Percentiles rank a stretch among this genome's conserved stretches.
These are phyloP conservation scores for Gymnobelideus leadbeateri DNA, from an alignment of 2,113 vertebrate genomes.

Conservation along the genomic window DNA sequence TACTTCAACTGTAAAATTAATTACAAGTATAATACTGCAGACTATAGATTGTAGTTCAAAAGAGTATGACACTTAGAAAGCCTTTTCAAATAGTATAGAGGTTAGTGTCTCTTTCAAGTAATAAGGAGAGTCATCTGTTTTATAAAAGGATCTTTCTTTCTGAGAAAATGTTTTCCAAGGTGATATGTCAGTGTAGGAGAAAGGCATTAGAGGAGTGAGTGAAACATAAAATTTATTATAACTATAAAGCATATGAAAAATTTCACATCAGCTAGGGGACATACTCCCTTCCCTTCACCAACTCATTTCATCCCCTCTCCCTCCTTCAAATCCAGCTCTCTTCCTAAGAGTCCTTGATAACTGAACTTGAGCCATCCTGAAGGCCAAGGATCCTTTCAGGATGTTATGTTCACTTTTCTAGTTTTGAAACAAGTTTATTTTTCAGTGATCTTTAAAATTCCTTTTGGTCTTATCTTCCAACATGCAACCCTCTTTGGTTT, in stretches of 20 bases:
- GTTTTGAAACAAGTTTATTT: constrained; percentile 8
- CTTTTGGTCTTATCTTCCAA: not conserved
- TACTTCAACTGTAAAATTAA: constrained; percentile 3
- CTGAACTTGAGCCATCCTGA: constrained; percentile 46
- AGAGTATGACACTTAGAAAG: constrained; percentile 37
- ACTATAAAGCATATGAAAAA: constrained; percentile 51
- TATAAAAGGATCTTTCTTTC: not conserved
- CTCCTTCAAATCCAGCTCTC: constrained; percentile 48
- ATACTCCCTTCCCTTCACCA: constrained; percentile 22
- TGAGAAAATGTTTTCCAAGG: constrained; percentile 64
- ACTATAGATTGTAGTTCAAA: constrained; percentile 34
- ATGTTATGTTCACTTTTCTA: constrained; percentile 26
- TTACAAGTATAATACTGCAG: not conserved
- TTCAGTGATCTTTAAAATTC: not conserved
- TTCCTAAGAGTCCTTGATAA: constrained; percentile 20
- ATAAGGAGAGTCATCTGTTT: constrained; percentile 43
- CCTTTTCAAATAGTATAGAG: constrained; percentile 24
- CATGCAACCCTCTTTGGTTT: not conserved
- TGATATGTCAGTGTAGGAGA: constrained; percentile 60
- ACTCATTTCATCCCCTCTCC: constrained; percentile 41
- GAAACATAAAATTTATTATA: constrained; percentile 56
- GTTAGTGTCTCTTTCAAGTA: constrained; percentile 33
- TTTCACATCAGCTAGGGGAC: constrained; percentile 22
- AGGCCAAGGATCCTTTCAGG: constrained; percentile 30
- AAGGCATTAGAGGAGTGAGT: constrained; percentile 41